These are phyloP conservation scores for Gymnocephalus cernua DNA, from an alignment of 2,113 vertebrate species.

Conservation along the genomic window DNA sequence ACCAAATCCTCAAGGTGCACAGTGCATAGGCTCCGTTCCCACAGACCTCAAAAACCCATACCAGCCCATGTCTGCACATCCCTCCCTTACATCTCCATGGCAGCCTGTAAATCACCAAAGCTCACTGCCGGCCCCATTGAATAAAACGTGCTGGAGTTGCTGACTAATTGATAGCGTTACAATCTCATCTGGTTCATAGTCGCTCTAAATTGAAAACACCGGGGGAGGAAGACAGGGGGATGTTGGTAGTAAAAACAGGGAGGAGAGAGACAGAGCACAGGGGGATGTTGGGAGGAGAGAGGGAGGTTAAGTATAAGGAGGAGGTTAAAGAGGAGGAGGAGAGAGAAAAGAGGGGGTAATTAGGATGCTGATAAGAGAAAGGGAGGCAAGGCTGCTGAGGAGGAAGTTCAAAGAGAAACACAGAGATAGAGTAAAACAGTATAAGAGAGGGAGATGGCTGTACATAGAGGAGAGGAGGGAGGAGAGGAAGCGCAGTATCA, in stretches of 20 bases:
- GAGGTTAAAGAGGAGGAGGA: slow-evolving; percentile 34
- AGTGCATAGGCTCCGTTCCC: slow-evolving; percentile 57
- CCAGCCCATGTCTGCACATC: slow-evolving; percentile 70
- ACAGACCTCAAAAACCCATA: slow-evolving; percentile 67
- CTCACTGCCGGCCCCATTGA: slow-evolving; percentile 67
- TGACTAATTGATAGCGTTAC: slow-evolving; percentile 83
- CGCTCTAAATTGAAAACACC: slow-evolving; percentile 80
- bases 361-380: slow-evolving; percentile 41
- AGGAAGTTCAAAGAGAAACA: slow-evolving; percentile 34
- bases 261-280: slow-evolving; percentile 45
- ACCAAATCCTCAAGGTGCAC: slow-evolving; percentile 66
- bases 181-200: slow-evolving; percentile 75
- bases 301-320: slow-evolving; percentile 1
- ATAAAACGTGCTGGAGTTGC: slow-evolving; percentile 76
- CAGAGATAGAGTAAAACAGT: slow-evolving; percentile 35
- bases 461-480: background rate
- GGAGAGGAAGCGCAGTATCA: slow-evolving; percentile 13
- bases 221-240: slow-evolving; percentile 69
- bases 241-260: slow-evolving; percentile 57
- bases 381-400: slow-evolving; percentile 25
- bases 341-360: background rate
- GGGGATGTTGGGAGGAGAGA: slow-evolving; percentile 23
- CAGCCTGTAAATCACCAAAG: slow-evolving; percentile 80
- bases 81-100: slow-evolving; percentile 73
- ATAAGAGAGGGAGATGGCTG: slow-evolving; percentile 13